Conservation (phyloP, 2,797 vertebrate species). For the Crax fasciolata region DNA sequence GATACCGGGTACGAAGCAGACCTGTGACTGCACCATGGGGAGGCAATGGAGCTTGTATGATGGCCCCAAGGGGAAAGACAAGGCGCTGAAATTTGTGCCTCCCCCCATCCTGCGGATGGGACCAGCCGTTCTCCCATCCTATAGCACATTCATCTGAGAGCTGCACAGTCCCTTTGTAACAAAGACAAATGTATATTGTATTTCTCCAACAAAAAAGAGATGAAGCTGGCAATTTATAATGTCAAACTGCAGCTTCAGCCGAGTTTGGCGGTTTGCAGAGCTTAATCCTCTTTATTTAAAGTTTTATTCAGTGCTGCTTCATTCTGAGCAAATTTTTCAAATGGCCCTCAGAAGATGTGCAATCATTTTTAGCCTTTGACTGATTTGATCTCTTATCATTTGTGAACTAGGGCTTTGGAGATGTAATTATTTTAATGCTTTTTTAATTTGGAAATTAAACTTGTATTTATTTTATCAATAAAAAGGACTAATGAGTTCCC, state of each 20-base stretch:
- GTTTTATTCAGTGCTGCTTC: conserved; percentile 39
- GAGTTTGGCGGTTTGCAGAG: conserved; percentile 39
- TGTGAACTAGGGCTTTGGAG: neutral
- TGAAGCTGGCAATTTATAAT: conserved; percentile 49
- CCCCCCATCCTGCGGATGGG: conserved; percentile 1
- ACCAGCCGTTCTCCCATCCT: conserved; percentile 25
- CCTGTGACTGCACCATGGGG: conserved; percentile 42
- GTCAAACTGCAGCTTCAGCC: conserved; percentile 33
- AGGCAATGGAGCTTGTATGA: conserved; percentile 41
- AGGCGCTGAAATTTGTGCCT: neutral
- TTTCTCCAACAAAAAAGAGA: conserved; percentile 45
- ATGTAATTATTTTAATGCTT: conserved; percentile 18
- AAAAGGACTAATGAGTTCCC: neutral
- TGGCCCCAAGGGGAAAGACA: neutral
- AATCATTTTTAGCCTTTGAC: conserved; percentile 11
- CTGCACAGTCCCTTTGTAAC: conserved; percentile 36
- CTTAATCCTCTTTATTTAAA: conserved; percentile 47
- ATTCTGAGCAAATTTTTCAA: conserved; percentile 1
- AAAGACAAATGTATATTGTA: conserved; percentile 56
- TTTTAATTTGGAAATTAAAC: conserved; percentile 41
- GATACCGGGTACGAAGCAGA: conserved; percentile 32
- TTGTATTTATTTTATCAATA: conserved; percentile 43
- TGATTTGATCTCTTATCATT: neutral
- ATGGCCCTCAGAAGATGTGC: neutral
- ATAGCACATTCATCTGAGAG: conserved; percentile 17